Evolutionary conservation across 1,140 invertebrate genomes (phyloP).

Genomic region (Leptopilina clavipes): DNA sequence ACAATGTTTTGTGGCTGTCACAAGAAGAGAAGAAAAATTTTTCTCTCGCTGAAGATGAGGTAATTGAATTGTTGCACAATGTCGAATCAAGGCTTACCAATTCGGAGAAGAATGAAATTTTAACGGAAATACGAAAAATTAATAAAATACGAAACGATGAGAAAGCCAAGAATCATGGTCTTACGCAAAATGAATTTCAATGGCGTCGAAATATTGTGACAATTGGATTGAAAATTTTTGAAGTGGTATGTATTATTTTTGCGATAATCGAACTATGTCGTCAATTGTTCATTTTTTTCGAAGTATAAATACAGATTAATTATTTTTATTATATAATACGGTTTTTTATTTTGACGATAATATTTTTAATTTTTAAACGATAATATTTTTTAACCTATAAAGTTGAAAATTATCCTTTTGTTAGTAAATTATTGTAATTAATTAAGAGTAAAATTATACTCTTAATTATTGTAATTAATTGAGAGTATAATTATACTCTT

Average conservation of each 20-base stretch:
- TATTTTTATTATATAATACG: too few species aligned
- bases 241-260: constrained; percentile 1
- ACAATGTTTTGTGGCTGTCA: background rate
- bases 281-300: too few species aligned
- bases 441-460: too few species aligned
- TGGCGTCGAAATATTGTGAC: background rate
- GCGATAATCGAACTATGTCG: too few species aligned
- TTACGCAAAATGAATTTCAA: background rate
- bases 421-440: too few species aligned
- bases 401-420: too few species aligned
- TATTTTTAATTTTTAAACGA: too few species aligned
- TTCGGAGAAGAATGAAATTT: background rate
- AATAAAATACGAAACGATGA: constrained; percentile 3
- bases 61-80: background rate
- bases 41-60: background rate
- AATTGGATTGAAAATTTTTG: constrained; percentile 9
- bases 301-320: too few species aligned
- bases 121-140: background rate
- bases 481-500: too few species aligned
- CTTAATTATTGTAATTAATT: too few species aligned
- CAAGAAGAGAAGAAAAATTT: background rate
- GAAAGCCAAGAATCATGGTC: background rate
- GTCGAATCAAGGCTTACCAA: background rate
- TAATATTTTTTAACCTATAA: too few species aligned
- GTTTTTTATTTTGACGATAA: too few species aligned